phyloP scores from a whole-genome alignment of 2,113 vertebrate species.

The Ctenomys sociabilis region DNA sequence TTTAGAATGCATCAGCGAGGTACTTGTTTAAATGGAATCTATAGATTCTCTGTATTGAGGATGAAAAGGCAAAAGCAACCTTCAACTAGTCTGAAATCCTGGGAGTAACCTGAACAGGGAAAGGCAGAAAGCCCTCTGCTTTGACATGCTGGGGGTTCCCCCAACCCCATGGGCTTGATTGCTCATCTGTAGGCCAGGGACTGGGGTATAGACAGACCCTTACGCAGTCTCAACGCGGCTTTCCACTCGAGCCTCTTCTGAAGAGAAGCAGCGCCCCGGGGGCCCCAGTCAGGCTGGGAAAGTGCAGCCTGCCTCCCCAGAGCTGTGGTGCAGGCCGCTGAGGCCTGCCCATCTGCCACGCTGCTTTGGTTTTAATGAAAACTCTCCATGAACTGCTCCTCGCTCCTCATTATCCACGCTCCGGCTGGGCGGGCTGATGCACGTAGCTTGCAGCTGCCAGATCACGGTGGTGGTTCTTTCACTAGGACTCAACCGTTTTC shows the following conservation, averaged over 20 bases:
- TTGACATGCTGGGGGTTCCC: background rate
- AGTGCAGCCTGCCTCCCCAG: background rate
- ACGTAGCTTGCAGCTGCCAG: conserved; percentile 61
- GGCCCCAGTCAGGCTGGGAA: background rate
- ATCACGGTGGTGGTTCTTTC: conserved; percentile 32
- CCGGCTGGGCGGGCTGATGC: background rate
- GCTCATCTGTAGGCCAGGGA: background rate
- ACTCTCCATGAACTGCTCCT: background rate
- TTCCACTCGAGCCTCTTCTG: background rate
- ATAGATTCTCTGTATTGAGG: background rate
- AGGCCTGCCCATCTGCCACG: conserved; percentile 63
- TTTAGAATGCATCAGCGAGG: background rate
- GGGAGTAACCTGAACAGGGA: background rate
- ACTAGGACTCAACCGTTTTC: conserved; percentile 65
- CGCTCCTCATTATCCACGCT: conserved; percentile 54
- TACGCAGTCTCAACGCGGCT: background rate
- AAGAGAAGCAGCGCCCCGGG: background rate
- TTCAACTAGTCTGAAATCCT: background rate
- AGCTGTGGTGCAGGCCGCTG: background rate
- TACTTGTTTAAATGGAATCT: background rate
- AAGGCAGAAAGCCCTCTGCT: background rate
- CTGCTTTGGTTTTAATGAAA: conserved; percentile 13
- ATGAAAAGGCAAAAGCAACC: background rate
- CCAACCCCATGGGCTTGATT: background rate
- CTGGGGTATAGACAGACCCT: background rate